Evolutionary conservation across 1,140 invertebrate genomes (phyloP).

Genomic region (Panagrolaimus sp.): DNA sequence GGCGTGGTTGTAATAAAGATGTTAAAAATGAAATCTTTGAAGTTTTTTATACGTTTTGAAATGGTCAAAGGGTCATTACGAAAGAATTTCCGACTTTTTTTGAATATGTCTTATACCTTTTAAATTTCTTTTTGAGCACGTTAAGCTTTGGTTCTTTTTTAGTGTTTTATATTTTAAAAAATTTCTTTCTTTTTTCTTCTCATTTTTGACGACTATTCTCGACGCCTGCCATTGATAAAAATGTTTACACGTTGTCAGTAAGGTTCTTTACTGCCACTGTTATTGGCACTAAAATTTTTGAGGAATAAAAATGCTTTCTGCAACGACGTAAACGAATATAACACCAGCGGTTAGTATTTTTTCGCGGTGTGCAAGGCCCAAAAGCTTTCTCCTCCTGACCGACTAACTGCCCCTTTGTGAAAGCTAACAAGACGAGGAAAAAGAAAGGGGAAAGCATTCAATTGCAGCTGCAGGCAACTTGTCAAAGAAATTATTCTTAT

Average conservation of each 20-base stretch:
- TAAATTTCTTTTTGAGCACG: no score
- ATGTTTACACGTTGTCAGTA: slow-evolving; percentile 14
- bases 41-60: no score
- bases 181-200: no score
- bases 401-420: slow-evolving; percentile 2
- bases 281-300: slow-evolving; percentile 8
- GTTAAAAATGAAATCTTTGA: no score
- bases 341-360: background rate
- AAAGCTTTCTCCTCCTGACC: slow-evolving; percentile 9
- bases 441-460: background rate
- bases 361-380: background rate
- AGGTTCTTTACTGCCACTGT: slow-evolving; percentile 4
- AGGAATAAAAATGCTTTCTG: slow-evolving; percentile 5
- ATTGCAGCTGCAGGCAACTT: slow-evolving; percentile 14
- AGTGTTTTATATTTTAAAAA: no score
- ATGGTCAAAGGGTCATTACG: no score
- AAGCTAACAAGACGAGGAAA: no score
- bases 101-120: no score
- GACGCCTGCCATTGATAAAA: slow-evolving; percentile 12
- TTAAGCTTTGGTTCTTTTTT: no score
- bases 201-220: background rate
- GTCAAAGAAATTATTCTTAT: slow-evolving; percentile 16
- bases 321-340: slow-evolving; percentile 10
- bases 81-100: no score
- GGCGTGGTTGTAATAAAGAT: no score